These are phyloP conservation scores for Laspeyria flexula DNA, from an alignment of 2,888 invertebrate genomes.

Conservation along the genomic window DNA sequence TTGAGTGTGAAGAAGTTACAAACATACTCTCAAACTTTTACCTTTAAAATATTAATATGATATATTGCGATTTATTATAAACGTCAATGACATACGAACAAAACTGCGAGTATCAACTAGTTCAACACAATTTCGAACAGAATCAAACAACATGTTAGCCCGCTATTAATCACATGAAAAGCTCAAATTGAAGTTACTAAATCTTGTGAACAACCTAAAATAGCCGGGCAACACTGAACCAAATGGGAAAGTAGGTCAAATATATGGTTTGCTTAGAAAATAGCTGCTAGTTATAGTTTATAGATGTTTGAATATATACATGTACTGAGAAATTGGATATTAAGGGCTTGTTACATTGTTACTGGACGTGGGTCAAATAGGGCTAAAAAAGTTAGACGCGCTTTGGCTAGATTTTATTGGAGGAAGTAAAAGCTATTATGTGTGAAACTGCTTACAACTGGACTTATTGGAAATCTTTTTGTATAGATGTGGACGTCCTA, in stretches of 20 bases:
- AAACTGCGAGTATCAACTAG: too few species aligned
- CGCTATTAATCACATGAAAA: constrained; percentile 27
- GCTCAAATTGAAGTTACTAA: constrained; percentile 27
- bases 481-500: too few species aligned
- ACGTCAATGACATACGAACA: too few species aligned
- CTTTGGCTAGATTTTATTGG: not conserved
- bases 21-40: too few species aligned
- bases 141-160: constrained; percentile 20
- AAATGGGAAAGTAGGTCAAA: constrained; percentile 16
- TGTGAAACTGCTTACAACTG: too few species aligned
- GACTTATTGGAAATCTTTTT: too few species aligned
- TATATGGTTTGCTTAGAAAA: constrained; percentile 18
- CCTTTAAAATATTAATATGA: too few species aligned
- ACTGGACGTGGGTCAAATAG: not conserved
- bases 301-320: not conserved
- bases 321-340: constrained; percentile 5
- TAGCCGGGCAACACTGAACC: not conserved
- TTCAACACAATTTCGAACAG: constrained; percentile 11
- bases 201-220: constrained; percentile 23
- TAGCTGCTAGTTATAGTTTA: constrained; percentile 7
- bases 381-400: not conserved
- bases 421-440: not conserved
- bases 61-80: too few species aligned
- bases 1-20: too few species aligned
- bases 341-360: constrained; percentile 4